Evolutionary conservation across 1,140 invertebrate genomes (phyloP).

Genomic region (Musca vetustissima): DNA sequence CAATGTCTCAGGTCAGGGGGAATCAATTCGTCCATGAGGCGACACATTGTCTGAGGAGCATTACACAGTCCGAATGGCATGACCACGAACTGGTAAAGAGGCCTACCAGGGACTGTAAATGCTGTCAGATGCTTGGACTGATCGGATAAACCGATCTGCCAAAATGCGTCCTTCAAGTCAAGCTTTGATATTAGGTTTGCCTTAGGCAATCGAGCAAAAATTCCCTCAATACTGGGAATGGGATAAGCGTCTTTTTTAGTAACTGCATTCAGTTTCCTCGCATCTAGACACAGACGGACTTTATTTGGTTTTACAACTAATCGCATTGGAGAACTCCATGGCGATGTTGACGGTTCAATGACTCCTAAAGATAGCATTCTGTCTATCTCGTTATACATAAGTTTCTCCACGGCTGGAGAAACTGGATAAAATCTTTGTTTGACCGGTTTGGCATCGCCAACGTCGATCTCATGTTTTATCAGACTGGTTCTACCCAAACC

Average conservation of each 20-base stretch:
- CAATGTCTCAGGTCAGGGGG: slow-evolving; percentile 1
- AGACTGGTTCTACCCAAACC: not conserved
- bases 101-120: slow-evolving; percentile 18
- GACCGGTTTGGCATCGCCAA: slow-evolving; percentile 4
- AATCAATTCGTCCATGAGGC: not conserved
- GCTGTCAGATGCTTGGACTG: slow-evolving; percentile 10
- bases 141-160: slow-evolving; percentile 8
- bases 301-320: slow-evolving; percentile 11
- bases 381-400: slow-evolving; percentile 2
- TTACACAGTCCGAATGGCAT: slow-evolving; percentile 6
- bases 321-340: slow-evolving; percentile 22
- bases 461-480: not conserved
- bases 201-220: too few species aligned
- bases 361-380: slow-evolving; percentile 17
- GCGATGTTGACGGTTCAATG: not conserved
- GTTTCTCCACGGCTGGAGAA: not conserved
- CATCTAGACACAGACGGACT: slow-evolving; percentile 6
- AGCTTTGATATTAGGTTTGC: not conserved
- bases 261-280: not conserved
- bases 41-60: not conserved
- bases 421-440: slow-evolving; percentile 19
- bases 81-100: not conserved
- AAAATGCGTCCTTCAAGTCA: not conserved
- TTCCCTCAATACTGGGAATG: too few species aligned
- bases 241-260: not conserved